Base-by-base conservation (phyloP, 2,888 invertebrate genomes). In the Piscicola geometra region DNA sequence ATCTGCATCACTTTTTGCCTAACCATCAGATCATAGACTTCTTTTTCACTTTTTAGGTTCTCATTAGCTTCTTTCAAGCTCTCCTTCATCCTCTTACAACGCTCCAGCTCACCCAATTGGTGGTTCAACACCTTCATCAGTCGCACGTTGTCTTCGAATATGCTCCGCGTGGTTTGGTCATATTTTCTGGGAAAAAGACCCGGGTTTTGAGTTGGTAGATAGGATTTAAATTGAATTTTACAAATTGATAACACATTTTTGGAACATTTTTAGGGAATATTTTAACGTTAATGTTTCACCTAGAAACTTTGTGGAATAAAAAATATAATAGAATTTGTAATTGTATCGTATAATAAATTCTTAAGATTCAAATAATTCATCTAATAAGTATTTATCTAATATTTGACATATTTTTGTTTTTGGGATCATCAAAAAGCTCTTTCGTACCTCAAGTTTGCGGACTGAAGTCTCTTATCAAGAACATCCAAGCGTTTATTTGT, bases 11-110 rank as follows among this genome's bases (percentile, higher is more conserved):
- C n/a, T 0, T 50, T 50, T 25, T 41, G 71, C 41, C 41, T 50
- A 15, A 36, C 41, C 0, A 32, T 28, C 21, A 41, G 1, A 71
- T 32, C 50, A 50, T n/a, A 12, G 0, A 36, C 15, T n/a, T 56
- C 71, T 50, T 30, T 50, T 12, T 75, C 71, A 25, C 60, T 60
- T 78, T n/a, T 28, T 21, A 56, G n/a, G 25, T 25, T n/a, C 60
- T 56, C 60, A 15, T 56, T 56, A 9, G 3, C n/a, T n/a, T 56
- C 60, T 25, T 5, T 18, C 60, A 56, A 5, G 15, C n/a, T 56
- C 60, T 56, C 60, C 60, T 21, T 56, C n/a, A 9, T 21, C 60
- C 60, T 18, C 25, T 21, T 56, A 3, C 9, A 3, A 9, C 25
- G 9, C n/a, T 56, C n/a, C 5, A 56, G 9, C 60, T 56, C 60